phyloP scores from a whole-genome alignment of 2,888 invertebrate species.

The Heliconius hortense region DNA sequence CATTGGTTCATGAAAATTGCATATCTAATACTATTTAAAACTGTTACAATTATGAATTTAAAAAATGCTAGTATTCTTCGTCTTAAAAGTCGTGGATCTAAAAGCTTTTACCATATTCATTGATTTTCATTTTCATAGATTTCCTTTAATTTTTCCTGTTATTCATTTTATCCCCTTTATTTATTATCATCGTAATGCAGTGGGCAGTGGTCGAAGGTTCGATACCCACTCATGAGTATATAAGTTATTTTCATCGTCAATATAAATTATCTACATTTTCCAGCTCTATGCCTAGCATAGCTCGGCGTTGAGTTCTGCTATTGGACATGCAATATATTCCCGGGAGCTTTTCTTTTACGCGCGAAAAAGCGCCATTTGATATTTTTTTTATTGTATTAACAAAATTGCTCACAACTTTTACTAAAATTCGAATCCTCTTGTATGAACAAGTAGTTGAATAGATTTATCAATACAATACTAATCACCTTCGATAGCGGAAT shows the following conservation, averaged over 20 bases:
- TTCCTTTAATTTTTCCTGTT: background rate
- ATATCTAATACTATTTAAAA: too few species aligned
- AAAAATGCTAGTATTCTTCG: too few species aligned
- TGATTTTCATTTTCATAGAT: background rate
- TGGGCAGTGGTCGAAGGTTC: background rate
- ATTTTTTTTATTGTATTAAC: background rate
- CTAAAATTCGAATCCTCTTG: background rate
- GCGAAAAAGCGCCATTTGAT: background rate
- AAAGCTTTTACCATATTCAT: background rate
- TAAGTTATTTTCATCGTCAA: background rate
- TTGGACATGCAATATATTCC: background rate
- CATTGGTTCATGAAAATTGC: background rate
- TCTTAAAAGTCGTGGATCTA: background rate
- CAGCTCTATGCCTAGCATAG: background rate
- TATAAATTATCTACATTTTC: background rate
- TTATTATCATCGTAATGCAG: background rate
- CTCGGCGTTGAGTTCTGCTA: background rate
- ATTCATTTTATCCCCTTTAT: background rate
- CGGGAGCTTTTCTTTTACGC: too few species aligned
- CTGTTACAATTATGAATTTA: too few species aligned
- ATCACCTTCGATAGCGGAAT: conserved; percentile 37
- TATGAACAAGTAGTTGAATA: conserved; percentile 25
- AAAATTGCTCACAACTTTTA: background rate
- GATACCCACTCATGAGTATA: background rate
- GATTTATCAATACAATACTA: conserved; percentile 33